Evolutionary conservation across 2,888 invertebrate species (phyloP), one percentile per base, ranked within the genome.

Genomic region (Ligdia adustata): DNA sequence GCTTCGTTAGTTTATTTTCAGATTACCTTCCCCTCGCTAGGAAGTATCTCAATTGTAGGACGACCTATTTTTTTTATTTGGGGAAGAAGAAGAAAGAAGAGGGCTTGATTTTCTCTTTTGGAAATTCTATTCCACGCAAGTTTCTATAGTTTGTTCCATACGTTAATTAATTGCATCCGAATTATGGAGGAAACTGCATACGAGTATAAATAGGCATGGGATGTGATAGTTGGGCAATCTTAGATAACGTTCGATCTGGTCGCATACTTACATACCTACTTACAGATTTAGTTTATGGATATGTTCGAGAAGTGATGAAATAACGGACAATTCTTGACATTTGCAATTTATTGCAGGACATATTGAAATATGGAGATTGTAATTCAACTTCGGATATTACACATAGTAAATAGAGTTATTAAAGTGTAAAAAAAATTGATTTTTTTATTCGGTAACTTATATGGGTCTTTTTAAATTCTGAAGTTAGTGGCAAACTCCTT

Each of bases 151-250:
- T 55, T 51, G 54, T 40, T 7, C 2, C 48, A 33, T 6, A 24
- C 35, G 48, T 49, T 60, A 50, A 69, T 68, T 64, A 66, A 69
- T 62, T 60, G 64, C 60, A 54, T 57, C 43, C 55, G 66, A 57
- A 69, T 68, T 64, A 63, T 62, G 35, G 46, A 66, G 71, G 70
- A 72, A 72, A 45, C 56, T 31, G n/a, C n/a, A n/a, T n/a, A n/a
- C n/a, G n/a, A n/a, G n/a, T n/a, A 52, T 52, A 55, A 64, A 64
- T 59, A 65, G 48, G 16, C 46, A 29, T 57, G 57, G 65, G 65
- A 64, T 68, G 69, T 72, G 52, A 29, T 46, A 40, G 27, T 44
- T 41, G 41, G 18, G 26, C 48, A 43, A 49, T 12, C 22, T 35
- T 27, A 14, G 38, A 38, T 38, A 43, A 16, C 33, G 33, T 7